A percentile compares a stretch with the other conserved stretches of the same genome.
Evolutionary conservation across 1,140 invertebrate genomes (phyloP).

Genomic region (Mycetomoellerius zeteki): DNA sequence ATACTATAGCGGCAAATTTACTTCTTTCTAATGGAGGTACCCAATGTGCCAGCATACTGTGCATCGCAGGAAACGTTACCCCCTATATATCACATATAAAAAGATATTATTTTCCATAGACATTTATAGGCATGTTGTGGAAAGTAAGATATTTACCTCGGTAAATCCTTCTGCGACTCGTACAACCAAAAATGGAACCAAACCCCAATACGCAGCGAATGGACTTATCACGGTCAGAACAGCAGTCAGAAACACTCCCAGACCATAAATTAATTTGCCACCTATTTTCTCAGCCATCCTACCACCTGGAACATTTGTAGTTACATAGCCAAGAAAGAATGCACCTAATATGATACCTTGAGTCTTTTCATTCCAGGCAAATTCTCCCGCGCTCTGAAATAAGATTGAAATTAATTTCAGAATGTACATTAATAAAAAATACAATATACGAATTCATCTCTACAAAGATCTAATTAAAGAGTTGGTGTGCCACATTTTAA

Average conservation of each 20-base stretch:
- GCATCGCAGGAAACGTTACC: conserved; percentile 94
- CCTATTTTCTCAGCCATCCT: conserved; percentile 93
- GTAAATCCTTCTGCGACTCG: conserved; percentile 95
- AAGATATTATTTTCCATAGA: conserved; percentile 51
- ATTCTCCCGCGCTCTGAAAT: conserved; percentile 90
- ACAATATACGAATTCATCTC: neutral
- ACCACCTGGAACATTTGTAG: conserved; percentile 95
- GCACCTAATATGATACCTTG: conserved; percentile 94
- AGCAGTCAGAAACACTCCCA: conserved; percentile 92
- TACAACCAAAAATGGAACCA: conserved; percentile 91
- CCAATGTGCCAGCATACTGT: conserved; percentile 93
- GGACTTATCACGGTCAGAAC: conserved; percentile 93
- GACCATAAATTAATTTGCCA: conserved; percentile 93
- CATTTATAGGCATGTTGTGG: neutral
- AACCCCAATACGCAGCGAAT: conserved; percentile 91
- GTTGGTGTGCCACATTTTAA: neutral
- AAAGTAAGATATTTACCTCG: conserved; percentile 88
- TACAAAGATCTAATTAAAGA: neutral
- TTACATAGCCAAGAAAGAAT: conserved; percentile 95
- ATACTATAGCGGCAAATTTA: conserved; percentile 93
- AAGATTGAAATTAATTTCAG: conserved; percentile 61
- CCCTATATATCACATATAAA: conserved; percentile 86
- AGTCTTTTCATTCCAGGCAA: conserved; percentile 92
- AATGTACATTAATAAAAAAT: conserved; percentile 18
- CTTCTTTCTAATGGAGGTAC: conserved; percentile 93